phyloP scores from a whole-genome alignment of 2,888 invertebrate species.

The Orthosia cruda region DNA sequence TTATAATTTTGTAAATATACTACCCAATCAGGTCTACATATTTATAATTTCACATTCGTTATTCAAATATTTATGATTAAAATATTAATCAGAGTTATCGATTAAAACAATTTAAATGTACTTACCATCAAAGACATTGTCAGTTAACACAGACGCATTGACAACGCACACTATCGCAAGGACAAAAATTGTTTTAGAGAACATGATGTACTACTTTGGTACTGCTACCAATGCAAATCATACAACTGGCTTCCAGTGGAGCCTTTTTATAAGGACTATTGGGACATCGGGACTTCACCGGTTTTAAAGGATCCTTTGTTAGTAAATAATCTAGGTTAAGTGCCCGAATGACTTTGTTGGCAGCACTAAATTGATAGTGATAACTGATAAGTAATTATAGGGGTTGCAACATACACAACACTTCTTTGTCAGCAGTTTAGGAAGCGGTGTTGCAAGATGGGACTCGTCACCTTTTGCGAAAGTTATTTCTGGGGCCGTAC shows the following conservation, averaged over 20 bases:
- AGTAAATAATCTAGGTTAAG: constrained; percentile 8
- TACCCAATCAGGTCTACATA: too few relatives aligned
- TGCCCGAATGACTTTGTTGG: background rate
- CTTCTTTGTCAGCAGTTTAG: background rate
- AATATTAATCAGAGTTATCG: too few relatives aligned
- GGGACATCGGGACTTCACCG: constrained; percentile 55
- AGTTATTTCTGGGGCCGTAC: too few relatives aligned
- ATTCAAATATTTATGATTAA: too few relatives aligned
- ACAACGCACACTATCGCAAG: constrained; percentile 40
- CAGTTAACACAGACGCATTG: constrained; percentile 54
- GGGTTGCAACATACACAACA: constrained; percentile 22
- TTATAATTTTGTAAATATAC: too few relatives aligned
- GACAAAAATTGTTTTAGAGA: constrained; percentile 35
- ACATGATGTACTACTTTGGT: constrained; percentile 45
- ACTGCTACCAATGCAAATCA: constrained; percentile 22
- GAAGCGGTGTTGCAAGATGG: background rate
- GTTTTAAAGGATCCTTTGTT: constrained; percentile 18
- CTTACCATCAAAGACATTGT: constrained; percentile 49
- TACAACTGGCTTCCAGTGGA: background rate
- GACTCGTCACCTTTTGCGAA: background rate
- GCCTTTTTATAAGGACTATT: constrained; percentile 43
- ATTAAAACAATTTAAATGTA: background rate
- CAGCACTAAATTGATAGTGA: constrained; percentile 17
- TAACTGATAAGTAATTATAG: constrained; percentile 33
- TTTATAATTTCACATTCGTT: too few relatives aligned